Conservation (phyloP, 2,888 invertebrate species). For the Nephrocerus scutellatus region DNA sequence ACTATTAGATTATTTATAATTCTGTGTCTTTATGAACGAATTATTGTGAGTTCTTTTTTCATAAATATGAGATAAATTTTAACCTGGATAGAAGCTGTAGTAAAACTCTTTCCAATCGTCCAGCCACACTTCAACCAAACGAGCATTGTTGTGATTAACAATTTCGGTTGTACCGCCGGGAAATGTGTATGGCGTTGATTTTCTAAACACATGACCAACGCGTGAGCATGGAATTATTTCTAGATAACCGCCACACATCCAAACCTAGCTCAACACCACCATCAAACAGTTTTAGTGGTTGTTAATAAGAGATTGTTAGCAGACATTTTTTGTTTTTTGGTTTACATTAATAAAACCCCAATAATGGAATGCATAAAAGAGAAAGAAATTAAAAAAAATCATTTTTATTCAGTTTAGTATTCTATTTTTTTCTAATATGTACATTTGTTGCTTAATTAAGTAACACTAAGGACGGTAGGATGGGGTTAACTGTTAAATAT, state of each 20-base stretch:
- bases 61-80: conserved; percentile 26
- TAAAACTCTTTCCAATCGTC: conserved; percentile 99
- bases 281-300: no score
- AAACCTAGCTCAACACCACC: no score
- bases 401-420: no score
- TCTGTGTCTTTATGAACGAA: no score
- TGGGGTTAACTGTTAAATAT: no score
- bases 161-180: conserved; percentile 95
- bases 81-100: conserved; percentile 98
- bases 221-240: conserved; percentile 92
- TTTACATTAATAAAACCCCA: conserved; percentile 1
- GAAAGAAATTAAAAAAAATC: conserved; percentile 10
- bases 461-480: no score
- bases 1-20: no score
- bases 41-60: conserved; percentile 3
- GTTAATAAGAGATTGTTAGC: conserved; percentile 4
- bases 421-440: no score
- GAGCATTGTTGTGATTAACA: conserved; percentile 98
- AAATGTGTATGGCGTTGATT: conserved; percentile 96
- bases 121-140: conserved; percentile 98
- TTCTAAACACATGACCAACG: conserved; percentile 95
- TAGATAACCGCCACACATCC: conserved; percentile 95
- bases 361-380: conserved; percentile 7
- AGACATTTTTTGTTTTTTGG: conserved; percentile 4
- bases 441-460: no score